Conservation (phyloP, 2,797 vertebrate species). For the Cyclura pinguis region DNA sequence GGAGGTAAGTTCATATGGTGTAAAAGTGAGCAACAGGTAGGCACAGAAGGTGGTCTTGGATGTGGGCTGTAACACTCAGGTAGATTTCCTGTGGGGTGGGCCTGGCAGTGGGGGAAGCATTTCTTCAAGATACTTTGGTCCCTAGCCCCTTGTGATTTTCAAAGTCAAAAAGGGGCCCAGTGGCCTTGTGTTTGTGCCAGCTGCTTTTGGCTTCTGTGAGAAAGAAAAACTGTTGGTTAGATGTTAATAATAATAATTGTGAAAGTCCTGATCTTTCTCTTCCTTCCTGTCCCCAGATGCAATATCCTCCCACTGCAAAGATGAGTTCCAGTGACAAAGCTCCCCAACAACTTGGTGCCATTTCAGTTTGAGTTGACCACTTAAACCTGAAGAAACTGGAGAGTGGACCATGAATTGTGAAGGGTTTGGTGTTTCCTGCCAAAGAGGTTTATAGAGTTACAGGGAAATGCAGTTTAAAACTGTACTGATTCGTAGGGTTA, state of each 20-base stretch:
- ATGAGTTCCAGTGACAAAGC: slow-evolving; percentile 62
- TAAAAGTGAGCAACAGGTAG: not conserved
- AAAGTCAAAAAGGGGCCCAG: not conserved
- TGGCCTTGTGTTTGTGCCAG: not conserved
- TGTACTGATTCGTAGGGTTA: not conserved
- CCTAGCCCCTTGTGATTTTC: not conserved
- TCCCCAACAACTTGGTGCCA: rapidly evolving
- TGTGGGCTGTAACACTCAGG: no score
- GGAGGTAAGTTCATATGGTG: not conserved
- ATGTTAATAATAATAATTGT: no score
- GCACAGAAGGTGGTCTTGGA: no score
- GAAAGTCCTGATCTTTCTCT: not conserved
- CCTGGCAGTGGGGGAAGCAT: no score
- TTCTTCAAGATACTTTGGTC: not conserved
- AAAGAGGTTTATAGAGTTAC: slow-evolving; percentile 5
- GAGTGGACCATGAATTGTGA: slow-evolving; percentile 6
- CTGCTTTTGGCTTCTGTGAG: not conserved
- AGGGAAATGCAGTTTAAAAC: not conserved
- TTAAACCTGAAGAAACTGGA: slow-evolving; percentile 18
- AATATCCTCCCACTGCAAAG: slow-evolving; percentile 82
- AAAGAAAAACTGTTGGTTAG: not conserved
- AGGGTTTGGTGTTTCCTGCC: slow-evolving; percentile 31
- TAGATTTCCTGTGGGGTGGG: no score
- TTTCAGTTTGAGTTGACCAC: not conserved
- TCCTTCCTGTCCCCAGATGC: slow-evolving; percentile 73